phyloP scores from a whole-genome alignment of 2,797 vertebrate species.

The Acipenser ruthenus region DNA sequence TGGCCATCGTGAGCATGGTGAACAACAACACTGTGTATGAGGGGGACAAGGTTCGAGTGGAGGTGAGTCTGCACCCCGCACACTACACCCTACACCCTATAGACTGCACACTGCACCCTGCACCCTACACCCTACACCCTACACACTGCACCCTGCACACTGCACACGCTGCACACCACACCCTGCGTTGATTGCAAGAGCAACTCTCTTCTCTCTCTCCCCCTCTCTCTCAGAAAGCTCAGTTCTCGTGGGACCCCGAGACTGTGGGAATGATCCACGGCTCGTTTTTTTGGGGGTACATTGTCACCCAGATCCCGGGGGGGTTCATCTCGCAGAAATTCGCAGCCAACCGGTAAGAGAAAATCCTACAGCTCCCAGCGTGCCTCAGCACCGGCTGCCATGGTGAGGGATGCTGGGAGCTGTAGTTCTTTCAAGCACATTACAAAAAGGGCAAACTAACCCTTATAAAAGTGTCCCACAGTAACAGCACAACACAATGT shows the following conservation, averaged over 20 bases:
- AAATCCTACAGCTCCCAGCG: not conserved
- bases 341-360: conserved; percentile 77
- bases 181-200: too few species aligned
- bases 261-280: conserved; percentile 92
- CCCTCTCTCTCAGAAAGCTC: conserved; percentile 57
- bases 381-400: not conserved
- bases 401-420: too few species aligned
- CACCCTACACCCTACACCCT: too few species aligned
- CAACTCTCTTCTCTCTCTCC: conserved; percentile 7
- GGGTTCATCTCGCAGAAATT: conserved; percentile 90
- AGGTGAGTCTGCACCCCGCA: conserved; percentile 52
- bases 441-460: too few species aligned
- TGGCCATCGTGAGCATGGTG: conserved; percentile 93
- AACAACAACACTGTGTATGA: conserved; percentile 79
- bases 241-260: conserved; percentile 89
- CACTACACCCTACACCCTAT: too few species aligned
- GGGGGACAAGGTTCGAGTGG: conserved; percentile 72
- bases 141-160: too few species aligned
- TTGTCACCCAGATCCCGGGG: conserved; percentile 86
- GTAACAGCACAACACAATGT: too few species aligned
- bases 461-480: not conserved
- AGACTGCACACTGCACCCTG: not conserved
- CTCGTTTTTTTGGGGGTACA: conserved; percentile 94
- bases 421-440: too few species aligned
- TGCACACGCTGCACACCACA: too few species aligned